A percentile compares a stretch with the other conserved stretches of the same genome.
These are phyloP conservation scores for Pollicipes pollicipes DNA, from an alignment of 1,140 invertebrate species.

Conservation along the genomic window DNA sequence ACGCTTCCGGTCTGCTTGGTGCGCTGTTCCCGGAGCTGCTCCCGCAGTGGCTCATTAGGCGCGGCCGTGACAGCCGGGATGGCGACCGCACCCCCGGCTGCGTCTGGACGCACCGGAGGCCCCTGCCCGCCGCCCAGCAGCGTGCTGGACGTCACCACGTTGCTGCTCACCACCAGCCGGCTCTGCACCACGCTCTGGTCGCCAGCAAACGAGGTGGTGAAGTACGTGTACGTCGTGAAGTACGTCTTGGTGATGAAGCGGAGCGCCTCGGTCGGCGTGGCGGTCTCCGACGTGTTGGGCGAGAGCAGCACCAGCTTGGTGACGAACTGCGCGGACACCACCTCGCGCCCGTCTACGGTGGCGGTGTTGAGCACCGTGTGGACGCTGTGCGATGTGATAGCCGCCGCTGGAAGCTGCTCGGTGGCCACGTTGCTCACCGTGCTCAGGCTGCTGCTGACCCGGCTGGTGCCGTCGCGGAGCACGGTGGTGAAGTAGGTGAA, in stretches of 20 bases:
- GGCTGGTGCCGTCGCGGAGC: conserved; percentile 45
- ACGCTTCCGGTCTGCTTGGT: too few species aligned
- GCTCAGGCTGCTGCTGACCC: conserved; percentile 12
- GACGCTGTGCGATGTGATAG: conserved; percentile 50
- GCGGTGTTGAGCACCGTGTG: not conserved
- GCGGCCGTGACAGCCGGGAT: too few species aligned
- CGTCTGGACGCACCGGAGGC: too few species aligned
- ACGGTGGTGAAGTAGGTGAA: conserved; percentile 80
- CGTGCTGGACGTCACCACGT: conserved; percentile 37
- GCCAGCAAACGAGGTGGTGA: conserved; percentile 67
- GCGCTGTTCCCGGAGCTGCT: too few species aligned
- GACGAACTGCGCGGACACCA: not conserved
- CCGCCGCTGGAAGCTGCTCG: conserved; percentile 6
- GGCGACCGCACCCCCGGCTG: too few species aligned
- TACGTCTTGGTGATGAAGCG: conserved; percentile 46
- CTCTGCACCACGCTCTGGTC: conserved; percentile 65
- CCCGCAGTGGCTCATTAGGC: too few species aligned
- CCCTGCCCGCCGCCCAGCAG: not conserved
- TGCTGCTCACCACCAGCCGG: conserved; percentile 66
- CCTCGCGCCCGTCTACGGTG: not conserved
- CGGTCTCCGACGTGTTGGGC: not conserved
- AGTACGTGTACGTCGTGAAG: conserved; percentile 81
- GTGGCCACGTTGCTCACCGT: conserved; percentile 10
- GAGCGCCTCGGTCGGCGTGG: not conserved
- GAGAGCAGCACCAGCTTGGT: not conserved